Conservation (phyloP, 2,797 vertebrate genomes). For the Lutjanus argentimaculatus region DNA sequence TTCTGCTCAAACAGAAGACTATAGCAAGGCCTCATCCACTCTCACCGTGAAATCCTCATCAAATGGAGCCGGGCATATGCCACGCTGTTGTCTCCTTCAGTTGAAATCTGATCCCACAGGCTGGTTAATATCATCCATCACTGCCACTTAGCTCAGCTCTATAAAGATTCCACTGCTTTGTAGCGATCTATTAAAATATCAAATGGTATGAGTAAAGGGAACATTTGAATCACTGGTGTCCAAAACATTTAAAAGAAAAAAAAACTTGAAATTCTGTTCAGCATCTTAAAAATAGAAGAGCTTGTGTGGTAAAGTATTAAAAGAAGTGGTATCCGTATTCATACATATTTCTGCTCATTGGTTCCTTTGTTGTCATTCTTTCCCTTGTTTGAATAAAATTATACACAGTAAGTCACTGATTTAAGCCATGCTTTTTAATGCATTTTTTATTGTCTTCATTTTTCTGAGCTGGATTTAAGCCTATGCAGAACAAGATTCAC, state of each 20-base stretch:
- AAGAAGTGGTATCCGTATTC: not conserved
- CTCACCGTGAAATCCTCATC: conserved; percentile 75
- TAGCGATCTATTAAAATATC: conserved; percentile 20
- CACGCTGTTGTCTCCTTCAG: conserved; percentile 50
- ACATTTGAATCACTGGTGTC: not conserved
- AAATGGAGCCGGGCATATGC: conserved; percentile 65
- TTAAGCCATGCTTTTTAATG: not conserved
- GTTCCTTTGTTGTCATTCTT: not conserved
- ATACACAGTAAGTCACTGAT: not conserved
- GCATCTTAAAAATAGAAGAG: conserved; percentile 8
- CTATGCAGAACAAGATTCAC: not conserved
- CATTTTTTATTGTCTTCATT: not conserved
- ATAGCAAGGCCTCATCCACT: conserved; percentile 47
- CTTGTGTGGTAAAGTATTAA: not conserved
- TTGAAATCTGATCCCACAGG: conserved; percentile 57
- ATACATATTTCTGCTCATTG: not conserved
- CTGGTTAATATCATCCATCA: conserved; percentile 70
- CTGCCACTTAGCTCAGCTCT: conserved; percentile 43
- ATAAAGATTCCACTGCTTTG: conserved; percentile 13
- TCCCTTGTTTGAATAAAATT: not conserved
- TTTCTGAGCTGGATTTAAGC: not conserved
- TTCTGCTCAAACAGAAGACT: conserved; percentile 56
- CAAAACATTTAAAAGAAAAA: not conserved
- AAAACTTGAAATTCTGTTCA: not conserved
- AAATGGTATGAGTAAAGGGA: not conserved